These are phyloP conservation scores for Miltochrista miniata DNA, from an alignment of 2,888 invertebrate species.

Conservation along the genomic window DNA sequence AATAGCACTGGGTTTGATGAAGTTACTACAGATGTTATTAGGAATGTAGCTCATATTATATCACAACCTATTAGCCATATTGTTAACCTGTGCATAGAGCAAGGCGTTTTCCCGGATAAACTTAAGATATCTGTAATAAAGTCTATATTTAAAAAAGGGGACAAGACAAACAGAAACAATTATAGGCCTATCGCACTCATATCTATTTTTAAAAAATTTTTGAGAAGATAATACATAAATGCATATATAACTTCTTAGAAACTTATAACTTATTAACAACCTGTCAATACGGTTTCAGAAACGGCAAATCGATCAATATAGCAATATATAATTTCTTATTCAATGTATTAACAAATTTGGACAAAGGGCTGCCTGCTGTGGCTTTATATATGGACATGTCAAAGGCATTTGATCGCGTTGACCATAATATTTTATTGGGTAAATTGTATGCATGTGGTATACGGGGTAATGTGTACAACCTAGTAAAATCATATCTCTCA, in stretches of 20 bases:
- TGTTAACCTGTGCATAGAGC: neutral
- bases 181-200: neutral
- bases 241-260: neutral
- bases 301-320: neutral
- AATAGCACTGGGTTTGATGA: neutral
- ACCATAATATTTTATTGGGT: neutral
- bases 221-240: neutral
- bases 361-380: neutral
- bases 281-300: neutral
- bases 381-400: neutral
- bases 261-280: neutral
- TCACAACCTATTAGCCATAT: neutral
- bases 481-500: neutral
- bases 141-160: neutral
- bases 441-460: neutral
- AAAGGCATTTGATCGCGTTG: neutral
- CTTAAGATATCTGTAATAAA: constrained; percentile 1
- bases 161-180: neutral
- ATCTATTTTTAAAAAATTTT: neutral
- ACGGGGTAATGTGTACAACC: neutral
- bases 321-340: neutral
- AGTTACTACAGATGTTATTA: neutral
- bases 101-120: constrained; percentile 1
- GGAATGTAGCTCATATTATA: neutral
- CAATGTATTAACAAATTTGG: neutral